A percentile compares a stretch with the other conserved stretches of the same genome.
Conservation (phyloP, 2,797 vertebrate genomes). For the Sebastolobus altivelis region DNA sequence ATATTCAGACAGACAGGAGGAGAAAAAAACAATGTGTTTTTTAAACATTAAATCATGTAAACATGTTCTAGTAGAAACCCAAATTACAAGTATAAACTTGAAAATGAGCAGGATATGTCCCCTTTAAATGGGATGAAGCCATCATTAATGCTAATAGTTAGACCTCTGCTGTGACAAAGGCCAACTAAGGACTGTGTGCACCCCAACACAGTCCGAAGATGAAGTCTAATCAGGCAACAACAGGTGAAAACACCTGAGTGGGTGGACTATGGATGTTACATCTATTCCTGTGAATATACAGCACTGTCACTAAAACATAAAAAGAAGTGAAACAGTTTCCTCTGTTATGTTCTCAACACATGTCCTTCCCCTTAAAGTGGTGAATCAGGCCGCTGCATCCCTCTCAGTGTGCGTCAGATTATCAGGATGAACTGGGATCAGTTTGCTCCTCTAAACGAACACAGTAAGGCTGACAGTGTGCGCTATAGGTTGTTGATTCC, state of each 20-base stretch:
- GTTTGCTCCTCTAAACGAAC: slow-evolving; percentile 15
- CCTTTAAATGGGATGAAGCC: background rate
- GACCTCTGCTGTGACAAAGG: background rate
- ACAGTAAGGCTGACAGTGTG: background rate
- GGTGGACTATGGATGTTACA: background rate
- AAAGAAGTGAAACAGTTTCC: background rate
- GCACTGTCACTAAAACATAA: too few species aligned
- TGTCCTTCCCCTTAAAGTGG: slow-evolving; percentile 2
- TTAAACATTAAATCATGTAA: background rate
- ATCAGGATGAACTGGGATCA: slow-evolving; percentile 26
- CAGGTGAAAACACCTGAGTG: background rate
- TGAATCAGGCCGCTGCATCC: background rate
- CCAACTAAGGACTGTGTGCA: background rate
- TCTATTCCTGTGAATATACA: too few species aligned
- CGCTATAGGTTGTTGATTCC: slow-evolving; percentile 26
- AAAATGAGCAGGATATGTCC: background rate
- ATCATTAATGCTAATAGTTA: background rate
- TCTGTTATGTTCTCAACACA: slow-evolving; percentile 4
- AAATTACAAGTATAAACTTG: background rate
- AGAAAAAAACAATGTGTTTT: too few species aligned
- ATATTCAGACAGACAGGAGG: too few species aligned
- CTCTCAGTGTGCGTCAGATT: slow-evolving; percentile 27
- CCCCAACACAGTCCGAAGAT: background rate
- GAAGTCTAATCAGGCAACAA: background rate
- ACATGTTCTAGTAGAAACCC: background rate